Evolutionary conservation across 2,797 vertebrate species (phyloP).

Genomic region (Cyprinella venusta): DNA sequence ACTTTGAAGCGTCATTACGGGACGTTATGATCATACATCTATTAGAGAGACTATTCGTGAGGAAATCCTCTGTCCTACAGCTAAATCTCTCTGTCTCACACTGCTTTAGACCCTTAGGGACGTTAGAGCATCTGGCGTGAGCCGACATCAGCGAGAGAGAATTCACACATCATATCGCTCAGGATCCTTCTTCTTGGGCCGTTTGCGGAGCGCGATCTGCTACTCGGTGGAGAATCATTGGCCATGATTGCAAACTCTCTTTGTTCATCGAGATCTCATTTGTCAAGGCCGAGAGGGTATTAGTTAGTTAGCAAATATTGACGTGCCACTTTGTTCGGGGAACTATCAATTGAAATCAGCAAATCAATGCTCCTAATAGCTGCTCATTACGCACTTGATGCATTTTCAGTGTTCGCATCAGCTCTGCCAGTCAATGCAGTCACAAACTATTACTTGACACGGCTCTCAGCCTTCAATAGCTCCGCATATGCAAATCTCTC

Average conservation of each 20-base stretch:
- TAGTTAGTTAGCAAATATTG: constrained; percentile 90
- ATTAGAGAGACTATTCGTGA: background rate
- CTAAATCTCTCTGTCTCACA: background rate
- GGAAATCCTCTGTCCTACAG: constrained; percentile 9
- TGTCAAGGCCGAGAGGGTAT: constrained; percentile 83
- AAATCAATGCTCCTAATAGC: constrained; percentile 95
- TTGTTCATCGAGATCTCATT: constrained; percentile 82
- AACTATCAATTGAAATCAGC: constrained; percentile 96
- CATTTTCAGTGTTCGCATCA: too few species aligned
- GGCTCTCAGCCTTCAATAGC: constrained; percentile 67
- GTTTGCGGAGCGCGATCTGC: constrained; percentile 8
- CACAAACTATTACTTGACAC: constrained; percentile 85
- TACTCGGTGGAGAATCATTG: background rate
- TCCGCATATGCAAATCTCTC: background rate
- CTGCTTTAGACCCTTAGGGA: constrained; percentile 67
- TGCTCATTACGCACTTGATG: constrained; percentile 92
- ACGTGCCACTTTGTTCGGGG: constrained; percentile 88
- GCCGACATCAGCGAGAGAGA: constrained; percentile 57
- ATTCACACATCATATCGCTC: constrained; percentile 12
- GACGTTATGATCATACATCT: background rate
- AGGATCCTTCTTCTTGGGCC: constrained; percentile 22
- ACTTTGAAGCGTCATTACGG: background rate
- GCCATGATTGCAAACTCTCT: constrained; percentile 37
- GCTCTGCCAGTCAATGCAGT: constrained; percentile 83
- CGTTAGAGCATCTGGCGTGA: constrained; percentile 73